Evolutionary conservation across 2,113 vertebrate genomes (phyloP).

Genomic region (Leucoraja erinaceus): DNA sequence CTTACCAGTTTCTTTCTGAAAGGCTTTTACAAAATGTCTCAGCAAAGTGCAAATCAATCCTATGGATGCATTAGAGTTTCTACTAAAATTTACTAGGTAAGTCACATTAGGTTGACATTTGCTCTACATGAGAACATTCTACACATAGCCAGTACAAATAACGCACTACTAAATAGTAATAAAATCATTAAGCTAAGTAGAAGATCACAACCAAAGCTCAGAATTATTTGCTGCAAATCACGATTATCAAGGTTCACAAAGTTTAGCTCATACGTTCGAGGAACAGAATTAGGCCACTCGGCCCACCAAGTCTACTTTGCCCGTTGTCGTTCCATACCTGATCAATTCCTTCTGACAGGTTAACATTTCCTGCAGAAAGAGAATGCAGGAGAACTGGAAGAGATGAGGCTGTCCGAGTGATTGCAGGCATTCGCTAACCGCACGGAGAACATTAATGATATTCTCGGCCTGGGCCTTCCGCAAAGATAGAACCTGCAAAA

Average conservation of each 20-base stretch:
- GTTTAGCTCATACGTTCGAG: too few relatives aligned
- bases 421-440: slow-evolving; percentile 68
- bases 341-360: slow-evolving; percentile 93
- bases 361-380: slow-evolving; percentile 87
- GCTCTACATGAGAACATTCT: neutral
- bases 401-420: slow-evolving; percentile 82
- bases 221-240: neutral
- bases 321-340: slow-evolving; percentile 60
- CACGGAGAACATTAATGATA: slow-evolving; percentile 73
- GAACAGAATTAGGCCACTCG: too few relatives aligned
- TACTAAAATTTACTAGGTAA: neutral
- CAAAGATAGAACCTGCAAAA: slow-evolving; percentile 79
- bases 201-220: neutral
- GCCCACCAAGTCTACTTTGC: too few relatives aligned
- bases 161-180: neutral
- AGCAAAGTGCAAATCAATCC: neutral
- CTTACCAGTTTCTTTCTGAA: neutral
- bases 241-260: neutral
- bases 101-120: neutral
- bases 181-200: neutral
- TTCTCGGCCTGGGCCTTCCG: slow-evolving; percentile 78
- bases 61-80: neutral
- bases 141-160: neutral
- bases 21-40: neutral
- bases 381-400: slow-evolving; percentile 79